Conservation (phyloP, 2,888 invertebrate species). For the Entomobrya multifasciata region DNA sequence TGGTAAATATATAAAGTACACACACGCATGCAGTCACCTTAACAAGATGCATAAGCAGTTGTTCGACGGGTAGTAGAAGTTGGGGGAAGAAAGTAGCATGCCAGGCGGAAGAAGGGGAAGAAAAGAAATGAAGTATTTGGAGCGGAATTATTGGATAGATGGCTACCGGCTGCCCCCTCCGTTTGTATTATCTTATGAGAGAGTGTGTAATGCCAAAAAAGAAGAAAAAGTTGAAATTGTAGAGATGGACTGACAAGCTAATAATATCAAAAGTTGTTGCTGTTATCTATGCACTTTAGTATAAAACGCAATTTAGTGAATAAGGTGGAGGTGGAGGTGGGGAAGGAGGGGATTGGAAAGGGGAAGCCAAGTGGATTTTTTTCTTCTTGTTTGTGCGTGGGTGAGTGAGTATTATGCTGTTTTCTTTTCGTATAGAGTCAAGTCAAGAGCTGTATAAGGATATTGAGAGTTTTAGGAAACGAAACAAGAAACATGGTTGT, state of each 20-base stretch:
- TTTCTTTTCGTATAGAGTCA: conserved; percentile 6
- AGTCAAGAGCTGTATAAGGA: not conserved
- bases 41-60: not conserved
- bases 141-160: conserved; percentile 72
- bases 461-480: too few species aligned
- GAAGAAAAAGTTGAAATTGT: conserved; percentile 28
- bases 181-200: not conserved
- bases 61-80: not conserved
- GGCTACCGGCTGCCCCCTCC: conserved; percentile 13
- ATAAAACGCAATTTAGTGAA: conserved; percentile 39
- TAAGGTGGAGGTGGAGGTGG: conserved; percentile 27
- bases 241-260: conserved; percentile 69
- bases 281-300: conserved; percentile 38
- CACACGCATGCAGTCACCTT: not conserved
- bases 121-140: conserved; percentile 43
- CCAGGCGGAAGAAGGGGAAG: not conserved
- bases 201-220: not conserved
- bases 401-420: too few species aligned
- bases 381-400: not conserved
- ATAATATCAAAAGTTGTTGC: conserved; percentile 61
- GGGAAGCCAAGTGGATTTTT: conserved; percentile 22
- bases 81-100: conserved; percentile 1
- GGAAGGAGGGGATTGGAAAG: not conserved
- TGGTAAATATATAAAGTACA: too few species aligned
- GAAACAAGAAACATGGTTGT: too few species aligned